Conservation (phyloP, 2,888 invertebrate species). For the Acanthoscelides obtectus region DNA sequence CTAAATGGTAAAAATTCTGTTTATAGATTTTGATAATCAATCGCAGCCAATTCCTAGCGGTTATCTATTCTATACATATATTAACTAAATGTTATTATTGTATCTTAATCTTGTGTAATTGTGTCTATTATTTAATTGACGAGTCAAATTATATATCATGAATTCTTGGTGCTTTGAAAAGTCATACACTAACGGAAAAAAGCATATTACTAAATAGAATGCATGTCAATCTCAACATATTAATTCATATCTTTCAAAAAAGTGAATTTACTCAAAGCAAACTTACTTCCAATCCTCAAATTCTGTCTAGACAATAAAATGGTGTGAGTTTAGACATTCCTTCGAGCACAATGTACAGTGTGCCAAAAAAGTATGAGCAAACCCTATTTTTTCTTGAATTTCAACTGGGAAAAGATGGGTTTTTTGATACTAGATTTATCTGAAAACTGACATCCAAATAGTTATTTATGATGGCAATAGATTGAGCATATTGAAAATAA, state of each 20-base stretch:
- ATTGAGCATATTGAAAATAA: no score
- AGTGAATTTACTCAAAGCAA: neutral
- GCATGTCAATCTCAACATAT: slow-evolving; percentile 17
- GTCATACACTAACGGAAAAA: neutral
- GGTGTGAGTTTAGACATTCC: neutral
- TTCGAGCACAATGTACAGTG: neutral
- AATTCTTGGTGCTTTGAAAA: slow-evolving; percentile 20
- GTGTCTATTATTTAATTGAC: neutral
- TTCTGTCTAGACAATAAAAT: neutral
- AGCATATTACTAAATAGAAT: neutral
- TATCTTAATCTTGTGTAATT: neutral
- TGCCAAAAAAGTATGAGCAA: no score
- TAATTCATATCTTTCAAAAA: slow-evolving; percentile 25
- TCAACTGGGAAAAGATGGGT: no score
- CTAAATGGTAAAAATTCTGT: slow-evolving; percentile 8
- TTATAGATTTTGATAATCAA: slow-evolving; percentile 15
- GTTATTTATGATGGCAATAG: no score
- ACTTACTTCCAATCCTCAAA: neutral
- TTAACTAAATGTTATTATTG: neutral
- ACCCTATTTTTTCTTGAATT: no score
- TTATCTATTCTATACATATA: slow-evolving; percentile 2
- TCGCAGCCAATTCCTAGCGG: slow-evolving; percentile 12
- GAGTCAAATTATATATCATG: slow-evolving; percentile 12
- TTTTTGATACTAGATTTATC: no score
- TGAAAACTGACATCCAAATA: no score